Percentiles rank a stretch among this genome's conserved stretches.
Conservation (phyloP, 2,888 invertebrate species). For the Hedychridium roseum region DNA sequence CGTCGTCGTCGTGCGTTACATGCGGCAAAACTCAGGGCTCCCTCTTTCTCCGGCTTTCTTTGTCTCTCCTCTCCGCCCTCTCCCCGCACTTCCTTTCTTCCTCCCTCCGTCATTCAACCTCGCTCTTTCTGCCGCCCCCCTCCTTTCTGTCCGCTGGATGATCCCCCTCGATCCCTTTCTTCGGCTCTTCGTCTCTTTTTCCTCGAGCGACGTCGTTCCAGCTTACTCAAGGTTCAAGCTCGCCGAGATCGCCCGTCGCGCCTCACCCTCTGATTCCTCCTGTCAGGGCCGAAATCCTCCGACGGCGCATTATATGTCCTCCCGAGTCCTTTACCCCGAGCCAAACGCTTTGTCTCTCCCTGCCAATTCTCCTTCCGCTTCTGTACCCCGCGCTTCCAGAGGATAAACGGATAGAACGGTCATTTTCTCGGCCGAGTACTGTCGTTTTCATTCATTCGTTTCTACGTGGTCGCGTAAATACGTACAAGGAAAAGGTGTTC, state of each 20-base stretch:
- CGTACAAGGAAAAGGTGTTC: too few relatives aligned
- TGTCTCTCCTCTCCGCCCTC: slow-evolving; percentile 26
- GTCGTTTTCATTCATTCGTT: too few relatives aligned
- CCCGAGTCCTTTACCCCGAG: not conserved
- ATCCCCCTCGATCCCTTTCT: slow-evolving; percentile 10
- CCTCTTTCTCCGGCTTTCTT: slow-evolving; percentile 27
- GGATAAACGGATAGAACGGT: too few relatives aligned
- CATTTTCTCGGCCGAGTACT: too few relatives aligned
- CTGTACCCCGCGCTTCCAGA: too few relatives aligned
- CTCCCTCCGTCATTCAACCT: slow-evolving; percentile 6
- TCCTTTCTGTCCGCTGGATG: slow-evolving; percentile 17
- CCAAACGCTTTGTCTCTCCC: slow-evolving; percentile 14
- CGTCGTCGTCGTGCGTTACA: slow-evolving; percentile 9
- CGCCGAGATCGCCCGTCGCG: slow-evolving; percentile 25
- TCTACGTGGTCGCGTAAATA: too few relatives aligned
- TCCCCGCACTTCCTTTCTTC: slow-evolving; percentile 5
- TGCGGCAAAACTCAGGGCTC: slow-evolving; percentile 28
- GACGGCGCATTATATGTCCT: not conserved
- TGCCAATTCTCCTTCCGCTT: slow-evolving; percentile 24
- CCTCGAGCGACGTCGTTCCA: slow-evolving; percentile 19
- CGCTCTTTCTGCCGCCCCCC: slow-evolving; percentile 9
- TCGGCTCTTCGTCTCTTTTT: slow-evolving; percentile 23
- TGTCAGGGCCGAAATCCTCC: too few relatives aligned
- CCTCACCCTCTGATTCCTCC: slow-evolving; percentile 23
- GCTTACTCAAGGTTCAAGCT: slow-evolving; percentile 24